Conservation (phyloP, 53 echinoderm and acorn worm genomes). For the Actinopyga echinites region DNA sequence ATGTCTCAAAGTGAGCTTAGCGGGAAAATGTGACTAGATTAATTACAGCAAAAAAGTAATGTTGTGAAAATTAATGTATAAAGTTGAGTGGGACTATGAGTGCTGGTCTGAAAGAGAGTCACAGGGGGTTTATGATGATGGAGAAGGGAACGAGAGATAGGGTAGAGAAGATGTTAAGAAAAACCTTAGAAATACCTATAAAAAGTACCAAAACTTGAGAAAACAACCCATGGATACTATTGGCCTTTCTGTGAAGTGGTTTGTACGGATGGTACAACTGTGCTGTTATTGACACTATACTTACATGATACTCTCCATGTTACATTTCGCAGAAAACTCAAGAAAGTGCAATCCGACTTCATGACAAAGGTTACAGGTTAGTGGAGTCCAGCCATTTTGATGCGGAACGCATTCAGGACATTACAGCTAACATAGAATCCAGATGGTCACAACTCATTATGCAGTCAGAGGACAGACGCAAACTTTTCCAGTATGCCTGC, state of each 20-base stretch:
- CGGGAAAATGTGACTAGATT: no score
- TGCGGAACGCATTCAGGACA: conserved; percentile 76
- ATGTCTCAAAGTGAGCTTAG: no score
- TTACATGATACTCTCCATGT: background rate
- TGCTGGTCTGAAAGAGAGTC: no score
- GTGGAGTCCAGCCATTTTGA: conserved; percentile 87
- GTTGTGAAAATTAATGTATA: no score
- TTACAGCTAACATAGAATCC: conserved; percentile 75
- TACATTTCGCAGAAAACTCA: conserved; percentile 77
- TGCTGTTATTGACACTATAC: background rate
- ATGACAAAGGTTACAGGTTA: conserved; percentile 86
- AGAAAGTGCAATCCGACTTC: conserved; percentile 99
- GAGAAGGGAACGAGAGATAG: no score
- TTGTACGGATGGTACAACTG: background rate
- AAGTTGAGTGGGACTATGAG: no score
- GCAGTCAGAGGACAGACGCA: conserved; percentile 89
- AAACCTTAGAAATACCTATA: background rate
- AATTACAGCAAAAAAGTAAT: no score
- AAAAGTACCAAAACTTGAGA: background rate
- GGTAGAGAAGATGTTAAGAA: no score
- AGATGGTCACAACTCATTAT: conserved; percentile 92
- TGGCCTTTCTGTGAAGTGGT: background rate
- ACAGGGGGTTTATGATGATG: no score
- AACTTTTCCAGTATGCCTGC: conserved; percentile 87
- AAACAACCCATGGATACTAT: background rate